phyloP scores from a whole-genome alignment of 2,113 vertebrate genomes.

The Nothobranchius furzeri region DNA sequence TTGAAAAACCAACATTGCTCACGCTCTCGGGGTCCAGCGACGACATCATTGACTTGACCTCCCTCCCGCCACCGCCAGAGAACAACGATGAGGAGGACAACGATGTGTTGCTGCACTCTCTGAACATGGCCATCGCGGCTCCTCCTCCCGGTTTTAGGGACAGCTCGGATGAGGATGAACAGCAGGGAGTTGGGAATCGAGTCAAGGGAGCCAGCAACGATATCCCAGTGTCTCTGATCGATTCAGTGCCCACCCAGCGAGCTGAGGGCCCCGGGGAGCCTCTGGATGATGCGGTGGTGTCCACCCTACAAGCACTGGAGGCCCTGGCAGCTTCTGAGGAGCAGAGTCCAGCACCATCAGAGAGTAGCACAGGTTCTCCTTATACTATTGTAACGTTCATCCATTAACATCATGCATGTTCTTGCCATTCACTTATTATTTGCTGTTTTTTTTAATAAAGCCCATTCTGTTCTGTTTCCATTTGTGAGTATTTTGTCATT shows the following conservation, averaged over 20 bases:
- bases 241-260: conserved; percentile 88
- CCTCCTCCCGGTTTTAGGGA: conserved; percentile 98
- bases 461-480: conserved; percentile 75
- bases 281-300: conserved; percentile 87
- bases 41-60: conserved; percentile 98
- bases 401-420: conserved; percentile 85
- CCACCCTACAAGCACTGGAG: conserved; percentile 92
- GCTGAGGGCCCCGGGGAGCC: conserved; percentile 85
- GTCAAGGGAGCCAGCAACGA: conserved; percentile 80
- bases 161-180: conserved; percentile 97
- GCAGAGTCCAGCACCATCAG: conserved; percentile 85
- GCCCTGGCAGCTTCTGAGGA: conserved; percentile 94
- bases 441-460: conserved; percentile 78
- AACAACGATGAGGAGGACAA: conserved; percentile 91
- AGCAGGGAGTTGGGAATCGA: conserved; percentile 78
- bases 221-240: conserved; percentile 97
- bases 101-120: conserved; percentile 92
- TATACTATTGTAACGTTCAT: conserved; percentile 98
- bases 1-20: conserved; percentile 87
- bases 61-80: conserved; percentile 96
- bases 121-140: conserved; percentile 97
- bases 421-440: conserved; percentile 81
- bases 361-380: conserved; percentile 99
- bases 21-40: conserved; percentile 94
- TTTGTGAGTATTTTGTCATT: conserved; percentile 74